A percentile compares a stretch with the other conserved stretches of the same genome.
phyloP scores from a whole-genome alignment of 2,888 invertebrate species.

The Philereme transversata region DNA sequence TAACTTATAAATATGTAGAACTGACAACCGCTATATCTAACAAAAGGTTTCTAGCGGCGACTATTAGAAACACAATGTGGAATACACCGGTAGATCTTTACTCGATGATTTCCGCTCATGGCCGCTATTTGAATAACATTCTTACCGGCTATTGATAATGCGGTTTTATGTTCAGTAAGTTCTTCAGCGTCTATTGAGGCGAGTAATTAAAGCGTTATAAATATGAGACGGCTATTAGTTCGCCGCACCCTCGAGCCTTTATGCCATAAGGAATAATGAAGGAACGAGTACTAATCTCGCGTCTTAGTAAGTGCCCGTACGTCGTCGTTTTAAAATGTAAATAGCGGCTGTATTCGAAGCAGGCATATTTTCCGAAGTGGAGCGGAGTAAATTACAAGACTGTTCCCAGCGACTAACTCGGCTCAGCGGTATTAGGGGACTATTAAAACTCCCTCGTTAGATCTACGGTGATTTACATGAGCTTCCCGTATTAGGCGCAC shows the following conservation, averaged over 20 bases:
- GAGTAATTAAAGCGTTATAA: constrained; percentile 32
- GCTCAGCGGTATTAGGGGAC: constrained; percentile 63
- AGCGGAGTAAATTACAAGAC: constrained; percentile 65
- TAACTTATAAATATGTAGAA: too few species aligned
- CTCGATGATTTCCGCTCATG: too few species aligned
- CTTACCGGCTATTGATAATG: too few species aligned
- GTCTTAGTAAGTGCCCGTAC: constrained; percentile 40
- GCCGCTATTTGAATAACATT: too few species aligned
- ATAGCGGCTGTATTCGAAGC: constrained; percentile 48
- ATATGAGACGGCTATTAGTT: constrained; percentile 25
- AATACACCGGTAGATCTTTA: too few species aligned
- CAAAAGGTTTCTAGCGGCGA: too few species aligned
- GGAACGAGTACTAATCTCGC: constrained; percentile 48
- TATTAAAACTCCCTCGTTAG: constrained; percentile 67
- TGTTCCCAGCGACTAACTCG: constrained; percentile 54
- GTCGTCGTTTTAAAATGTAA: constrained; percentile 51
- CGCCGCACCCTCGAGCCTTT: constrained; percentile 27
- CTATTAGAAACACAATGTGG: too few species aligned
- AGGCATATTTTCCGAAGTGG: constrained; percentile 59
- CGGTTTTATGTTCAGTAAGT: background rate
- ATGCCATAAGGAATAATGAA: constrained; percentile 42
- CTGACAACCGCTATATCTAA: too few species aligned
- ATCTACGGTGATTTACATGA: constrained; percentile 63
- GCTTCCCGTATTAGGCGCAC: constrained; percentile 59
- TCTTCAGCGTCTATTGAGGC: constrained; percentile 14